Evolutionary conservation across 2,888 invertebrate species (phyloP).

Genomic region (Agapostemon virescens): DNA sequence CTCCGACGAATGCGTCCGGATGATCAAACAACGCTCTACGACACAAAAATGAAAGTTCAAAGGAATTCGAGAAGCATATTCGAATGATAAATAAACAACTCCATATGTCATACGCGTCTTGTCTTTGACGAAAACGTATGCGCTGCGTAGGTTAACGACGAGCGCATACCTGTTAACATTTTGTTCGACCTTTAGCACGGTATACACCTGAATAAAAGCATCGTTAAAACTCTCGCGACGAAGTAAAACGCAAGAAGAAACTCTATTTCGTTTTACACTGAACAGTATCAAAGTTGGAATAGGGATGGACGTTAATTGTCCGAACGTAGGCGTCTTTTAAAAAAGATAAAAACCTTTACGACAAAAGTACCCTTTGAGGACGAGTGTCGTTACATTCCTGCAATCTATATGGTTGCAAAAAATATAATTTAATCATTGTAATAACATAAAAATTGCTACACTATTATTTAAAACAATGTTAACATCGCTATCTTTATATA

Average conservation of each 20-base stretch:
- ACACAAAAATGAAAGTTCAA: not conserved
- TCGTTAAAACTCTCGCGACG: not conserved
- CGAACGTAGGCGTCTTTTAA: no score
- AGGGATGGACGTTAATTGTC: no score
- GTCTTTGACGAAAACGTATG: not conserved
- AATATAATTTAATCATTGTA: no score
- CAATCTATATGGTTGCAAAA: no score
- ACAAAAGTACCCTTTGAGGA: no score
- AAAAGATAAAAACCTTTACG: no score
- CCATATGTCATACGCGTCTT: not conserved
- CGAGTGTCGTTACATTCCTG: no score
- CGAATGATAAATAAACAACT: not conserved
- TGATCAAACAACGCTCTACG: no score
- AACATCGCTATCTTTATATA: no score
- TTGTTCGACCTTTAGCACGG: not conserved
- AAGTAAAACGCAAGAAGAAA: not conserved
- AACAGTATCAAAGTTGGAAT: not conserved
- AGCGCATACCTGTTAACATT: not conserved
- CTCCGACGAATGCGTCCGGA: no score
- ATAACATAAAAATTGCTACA: no score
- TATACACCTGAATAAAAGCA: not conserved
- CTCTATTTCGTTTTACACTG: not conserved
- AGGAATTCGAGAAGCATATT: not conserved
- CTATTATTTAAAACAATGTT: no score
- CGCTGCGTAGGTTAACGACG: not conserved